Evolutionary conservation across 92 coral and sea anemone species (phyloP).

Genomic region (Muricea muricata): DNA sequence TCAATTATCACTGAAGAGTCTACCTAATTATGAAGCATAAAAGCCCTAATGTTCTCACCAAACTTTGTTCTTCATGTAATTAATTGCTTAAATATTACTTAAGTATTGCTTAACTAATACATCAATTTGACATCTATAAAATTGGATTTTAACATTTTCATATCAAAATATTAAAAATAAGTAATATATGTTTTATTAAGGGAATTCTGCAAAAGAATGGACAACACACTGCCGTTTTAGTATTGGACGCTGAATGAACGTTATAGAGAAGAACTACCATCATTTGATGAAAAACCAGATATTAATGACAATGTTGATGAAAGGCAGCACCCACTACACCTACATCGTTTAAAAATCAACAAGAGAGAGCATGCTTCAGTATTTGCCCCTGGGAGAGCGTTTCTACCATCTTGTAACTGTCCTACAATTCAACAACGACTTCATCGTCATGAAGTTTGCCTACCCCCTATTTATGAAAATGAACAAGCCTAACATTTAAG

Average conservation of each 20-base stretch:
- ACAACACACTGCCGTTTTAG: no score
- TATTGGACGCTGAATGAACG: conserved; percentile 57
- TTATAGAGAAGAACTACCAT: neutral
- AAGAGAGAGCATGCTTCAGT: neutral
- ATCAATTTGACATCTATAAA: no score
- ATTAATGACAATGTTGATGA: neutral
- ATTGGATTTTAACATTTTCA: no score
- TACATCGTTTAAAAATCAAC: neutral
- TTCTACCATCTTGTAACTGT: conserved; percentile 2
- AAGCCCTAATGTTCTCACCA: no score
- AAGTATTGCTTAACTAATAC: no score
- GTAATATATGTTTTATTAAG: no score
- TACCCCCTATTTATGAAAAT: neutral
- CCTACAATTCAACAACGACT: neutral
- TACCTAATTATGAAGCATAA: no score
- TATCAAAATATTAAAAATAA: no score
- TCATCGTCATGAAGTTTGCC: neutral
- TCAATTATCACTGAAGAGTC: no score
- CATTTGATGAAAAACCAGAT: neutral
- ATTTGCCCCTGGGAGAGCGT: neutral
- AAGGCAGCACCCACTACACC: neutral
- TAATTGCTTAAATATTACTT: no score
- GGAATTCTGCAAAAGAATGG: no score
- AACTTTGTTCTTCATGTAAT: no score
- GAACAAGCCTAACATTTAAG: neutral